phyloP scores from a whole-genome alignment of 2,113 vertebrate species.

The Bambusicola thoracicus region DNA sequence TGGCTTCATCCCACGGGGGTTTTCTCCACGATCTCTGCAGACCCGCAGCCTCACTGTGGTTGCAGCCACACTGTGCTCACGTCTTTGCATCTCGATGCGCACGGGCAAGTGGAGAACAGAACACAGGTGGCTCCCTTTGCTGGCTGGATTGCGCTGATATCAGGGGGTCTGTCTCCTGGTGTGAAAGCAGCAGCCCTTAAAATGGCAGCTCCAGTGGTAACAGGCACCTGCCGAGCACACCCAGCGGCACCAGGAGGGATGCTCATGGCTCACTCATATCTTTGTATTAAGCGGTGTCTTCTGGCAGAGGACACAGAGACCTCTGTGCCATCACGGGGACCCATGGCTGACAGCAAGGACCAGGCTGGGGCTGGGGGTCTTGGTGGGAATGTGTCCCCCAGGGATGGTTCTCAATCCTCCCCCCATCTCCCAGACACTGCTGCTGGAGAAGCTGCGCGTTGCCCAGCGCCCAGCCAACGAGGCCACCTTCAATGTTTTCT shows the following conservation, averaged over 20 bases:
- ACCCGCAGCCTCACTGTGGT: neutral
- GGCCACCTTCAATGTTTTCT: slow-evolving; percentile 93
- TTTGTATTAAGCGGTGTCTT: neutral
- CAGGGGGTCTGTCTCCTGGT: neutral
- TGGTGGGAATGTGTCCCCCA: rapidly evolving
- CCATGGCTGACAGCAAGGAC: neutral
- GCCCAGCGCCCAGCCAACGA: slow-evolving; percentile 85
- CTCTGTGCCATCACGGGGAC: rapidly evolving
- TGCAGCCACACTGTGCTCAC: rapidly evolving
- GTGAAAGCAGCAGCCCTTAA: neutral
- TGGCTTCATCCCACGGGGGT: rapidly evolving
- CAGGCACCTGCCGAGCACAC: neutral
- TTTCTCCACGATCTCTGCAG: neutral
- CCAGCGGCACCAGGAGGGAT: neutral
- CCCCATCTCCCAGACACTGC: slow-evolving; percentile 83
- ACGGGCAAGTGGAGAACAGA: neutral
- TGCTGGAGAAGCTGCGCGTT: slow-evolving; percentile 93
- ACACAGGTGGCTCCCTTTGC: neutral
- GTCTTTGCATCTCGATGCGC: rapidly evolving
- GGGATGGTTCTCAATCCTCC: neutral
- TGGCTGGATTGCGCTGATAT: neutral
- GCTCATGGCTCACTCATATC: neutral
- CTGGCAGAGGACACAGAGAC: neutral
- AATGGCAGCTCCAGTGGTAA: neutral
- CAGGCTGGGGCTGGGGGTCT: neutral